Percentiles rank a stretch among this genome's conserved stretches.
These are phyloP conservation scores for Enoplosus armatus DNA, from an alignment of 2,797 vertebrate genomes.

Conservation along the genomic window DNA sequence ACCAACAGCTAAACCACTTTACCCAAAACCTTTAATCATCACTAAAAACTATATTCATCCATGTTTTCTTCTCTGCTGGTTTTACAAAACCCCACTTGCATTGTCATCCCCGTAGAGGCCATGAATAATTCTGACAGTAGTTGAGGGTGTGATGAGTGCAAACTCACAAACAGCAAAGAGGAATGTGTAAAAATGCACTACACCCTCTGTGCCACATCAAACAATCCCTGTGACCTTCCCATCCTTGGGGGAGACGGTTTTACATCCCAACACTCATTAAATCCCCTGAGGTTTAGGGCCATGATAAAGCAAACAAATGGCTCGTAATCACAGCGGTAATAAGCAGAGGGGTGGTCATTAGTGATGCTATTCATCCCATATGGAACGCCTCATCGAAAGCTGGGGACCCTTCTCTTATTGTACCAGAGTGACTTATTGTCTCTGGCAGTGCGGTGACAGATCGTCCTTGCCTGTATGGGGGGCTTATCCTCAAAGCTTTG, in stretches of 20 bases:
- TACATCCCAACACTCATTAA: conserved; percentile 75
- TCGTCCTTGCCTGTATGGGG: conserved; percentile 55
- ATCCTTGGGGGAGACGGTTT: conserved; percentile 68
- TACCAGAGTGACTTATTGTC: conserved; percentile 79
- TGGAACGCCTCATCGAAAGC: conserved; percentile 59
- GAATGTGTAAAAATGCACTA: conserved; percentile 32
- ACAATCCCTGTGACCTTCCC: conserved; percentile 70
- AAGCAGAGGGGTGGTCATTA: conserved; percentile 80
- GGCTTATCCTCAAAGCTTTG: conserved; percentile 61
- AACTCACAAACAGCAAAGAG: conserved; percentile 49
- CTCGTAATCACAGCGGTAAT: conserved; percentile 80
- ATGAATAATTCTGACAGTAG: conserved; percentile 69
- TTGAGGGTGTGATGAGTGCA: conserved; percentile 38
- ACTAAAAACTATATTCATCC: conserved; percentile 30
- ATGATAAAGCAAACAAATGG: conserved; percentile 85
- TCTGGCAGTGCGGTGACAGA: conserved; percentile 56
- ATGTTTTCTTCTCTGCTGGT: conserved; percentile 45
- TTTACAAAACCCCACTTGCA: conserved; percentile 47
- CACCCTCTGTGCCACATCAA: conserved; percentile 56
- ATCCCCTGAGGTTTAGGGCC: conserved; percentile 73
- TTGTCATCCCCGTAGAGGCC: conserved; percentile 44
- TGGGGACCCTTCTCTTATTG: conserved; percentile 63
- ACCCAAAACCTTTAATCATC: conserved; percentile 36
- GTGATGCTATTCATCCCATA: conserved; percentile 75
- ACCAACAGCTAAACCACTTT: conserved; percentile 37